phyloP scores from a whole-genome alignment of 1,140 invertebrate species.

The Aphaenogaster rudis region DNA sequence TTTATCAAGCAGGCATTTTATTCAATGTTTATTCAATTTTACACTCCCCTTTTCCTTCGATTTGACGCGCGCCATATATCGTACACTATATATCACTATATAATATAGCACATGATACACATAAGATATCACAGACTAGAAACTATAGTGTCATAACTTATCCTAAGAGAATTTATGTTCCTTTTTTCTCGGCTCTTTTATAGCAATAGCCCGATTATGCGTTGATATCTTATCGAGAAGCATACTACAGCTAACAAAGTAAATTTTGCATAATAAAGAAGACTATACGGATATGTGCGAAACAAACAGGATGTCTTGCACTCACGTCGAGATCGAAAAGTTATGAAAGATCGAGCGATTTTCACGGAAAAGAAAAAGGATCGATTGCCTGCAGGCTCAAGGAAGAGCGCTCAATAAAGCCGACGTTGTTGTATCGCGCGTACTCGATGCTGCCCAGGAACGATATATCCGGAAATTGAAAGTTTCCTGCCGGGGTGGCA shows the following conservation, averaged over 20 bases:
- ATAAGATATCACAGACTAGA: neutral
- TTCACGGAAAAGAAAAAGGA: constrained; percentile 19
- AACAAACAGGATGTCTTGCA: constrained; percentile 2
- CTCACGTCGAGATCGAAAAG: constrained; percentile 25
- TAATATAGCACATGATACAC: neutral
- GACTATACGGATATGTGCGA: neutral
- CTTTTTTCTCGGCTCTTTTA: neutral
- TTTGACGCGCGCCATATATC: constrained; percentile 4
- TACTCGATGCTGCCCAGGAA: constrained; percentile 42
- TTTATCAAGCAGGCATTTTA: constrained; percentile 37
- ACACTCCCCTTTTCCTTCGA: neutral
- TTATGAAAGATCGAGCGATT: constrained; percentile 42
- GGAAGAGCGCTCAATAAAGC: constrained; percentile 50
- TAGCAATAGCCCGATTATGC: neutral
- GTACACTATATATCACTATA: constrained; percentile 2
- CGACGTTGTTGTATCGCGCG: constrained; percentile 54
- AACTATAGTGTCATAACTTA: neutral
- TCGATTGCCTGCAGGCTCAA: constrained; percentile 34
- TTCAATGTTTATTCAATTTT: constrained; percentile 28
- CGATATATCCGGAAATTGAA: constrained; percentile 76
- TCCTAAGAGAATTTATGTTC: constrained; percentile 1
- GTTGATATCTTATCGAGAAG: neutral
- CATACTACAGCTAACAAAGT: neutral
- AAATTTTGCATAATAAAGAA: neutral
- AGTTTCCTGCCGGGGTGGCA: constrained; percentile 64